Evolutionary conservation across 2,888 invertebrate genomes (phyloP).

Genomic region (Limnephilus auricula): DNA sequence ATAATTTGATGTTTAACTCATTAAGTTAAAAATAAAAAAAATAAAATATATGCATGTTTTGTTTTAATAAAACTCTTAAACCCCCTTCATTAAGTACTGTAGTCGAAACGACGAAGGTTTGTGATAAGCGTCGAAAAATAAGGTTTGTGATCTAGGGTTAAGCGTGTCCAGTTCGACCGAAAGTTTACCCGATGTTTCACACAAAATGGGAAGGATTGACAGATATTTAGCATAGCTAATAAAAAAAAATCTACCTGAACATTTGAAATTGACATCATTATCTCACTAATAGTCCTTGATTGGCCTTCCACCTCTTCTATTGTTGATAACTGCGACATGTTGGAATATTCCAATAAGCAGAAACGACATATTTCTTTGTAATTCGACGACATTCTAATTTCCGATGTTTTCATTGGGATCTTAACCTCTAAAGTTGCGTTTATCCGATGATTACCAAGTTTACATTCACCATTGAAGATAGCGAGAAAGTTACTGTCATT

Average conservation of each 20-base stretch:
- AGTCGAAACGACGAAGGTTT: too few species aligned
- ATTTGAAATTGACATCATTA: slow-evolving; percentile 45
- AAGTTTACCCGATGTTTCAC: too few species aligned
- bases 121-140: too few species aligned
- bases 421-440: slow-evolving; percentile 25
- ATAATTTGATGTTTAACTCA: too few species aligned
- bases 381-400: slow-evolving; percentile 11
- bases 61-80: too few species aligned
- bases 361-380: slow-evolving; percentile 53
- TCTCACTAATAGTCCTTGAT: slow-evolving; percentile 46
- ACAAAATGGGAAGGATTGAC: too few species aligned
- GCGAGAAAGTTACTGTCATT: background rate
- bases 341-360: slow-evolving; percentile 47
- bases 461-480: background rate
- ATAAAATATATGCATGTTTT: too few species aligned
- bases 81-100: too few species aligned
- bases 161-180: too few species aligned
- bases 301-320: slow-evolving; percentile 47
- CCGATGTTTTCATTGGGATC: slow-evolving; percentile 17
- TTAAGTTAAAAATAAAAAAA: too few species aligned
- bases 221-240: background rate
- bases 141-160: too few species aligned
- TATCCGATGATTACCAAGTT: background rate
- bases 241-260: slow-evolving; percentile 38
- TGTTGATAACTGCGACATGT: slow-evolving; percentile 44